Percentiles rank a stretch among this genome's conserved stretches.
Conservation (phyloP, 2,888 invertebrate species). For the Anoncus sp. region DNA sequence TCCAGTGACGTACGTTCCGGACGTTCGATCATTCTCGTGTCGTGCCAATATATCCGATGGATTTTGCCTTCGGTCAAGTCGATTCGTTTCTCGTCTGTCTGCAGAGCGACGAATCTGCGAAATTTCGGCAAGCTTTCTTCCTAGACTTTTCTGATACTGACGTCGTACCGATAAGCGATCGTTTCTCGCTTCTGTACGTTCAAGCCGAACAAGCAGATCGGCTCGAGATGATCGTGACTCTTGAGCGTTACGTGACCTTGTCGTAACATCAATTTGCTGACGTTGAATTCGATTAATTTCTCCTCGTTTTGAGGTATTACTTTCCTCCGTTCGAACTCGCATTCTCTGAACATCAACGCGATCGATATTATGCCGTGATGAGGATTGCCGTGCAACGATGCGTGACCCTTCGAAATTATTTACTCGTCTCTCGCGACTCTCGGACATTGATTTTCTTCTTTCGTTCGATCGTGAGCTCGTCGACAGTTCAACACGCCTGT, state of each 20-base stretch:
- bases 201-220: not conserved
- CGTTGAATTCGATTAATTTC: not conserved
- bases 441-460: not conserved
- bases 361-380: conserved; percentile 16
- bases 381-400: not conserved
- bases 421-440: conserved; percentile 25
- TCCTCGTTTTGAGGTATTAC: conserved; percentile 29
- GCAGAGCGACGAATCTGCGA: conserved; percentile 3
- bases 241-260: conserved; percentile 24
- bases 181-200: not conserved
- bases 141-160: conserved; percentile 3
- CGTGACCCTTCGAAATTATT: too few relatives aligned
- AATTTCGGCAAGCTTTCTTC: conserved; percentile 5
- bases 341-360: conserved; percentile 15
- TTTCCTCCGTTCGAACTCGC: conserved; percentile 38
- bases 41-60: conserved; percentile 27
- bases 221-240: conserved; percentile 5
- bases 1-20: not conserved
- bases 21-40: conserved; percentile 8
- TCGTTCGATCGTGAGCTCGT: conserved; percentile 25
- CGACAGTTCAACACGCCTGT: conserved; percentile 10
- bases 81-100: conserved; percentile 8
- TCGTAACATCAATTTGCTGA: not conserved
- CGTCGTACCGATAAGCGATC: not conserved
- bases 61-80: not conserved